Evolutionary conservation across 2,797 vertebrate genomes (phyloP).

Genomic region (Rhabdophis nuchalis): DNA sequence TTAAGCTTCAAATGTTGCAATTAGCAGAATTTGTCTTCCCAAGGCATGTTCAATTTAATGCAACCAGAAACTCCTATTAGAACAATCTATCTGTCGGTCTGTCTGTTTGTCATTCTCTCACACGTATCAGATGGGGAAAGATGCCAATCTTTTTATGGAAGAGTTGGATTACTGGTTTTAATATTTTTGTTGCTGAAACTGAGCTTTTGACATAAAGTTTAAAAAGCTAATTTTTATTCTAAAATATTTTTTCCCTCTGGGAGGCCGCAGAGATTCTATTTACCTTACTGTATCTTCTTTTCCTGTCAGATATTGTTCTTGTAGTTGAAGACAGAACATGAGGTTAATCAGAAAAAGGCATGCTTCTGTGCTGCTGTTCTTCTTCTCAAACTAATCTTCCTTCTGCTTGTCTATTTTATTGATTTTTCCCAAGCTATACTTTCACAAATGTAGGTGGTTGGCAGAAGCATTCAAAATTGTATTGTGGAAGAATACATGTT

Average conservation of each 20-base stretch:
- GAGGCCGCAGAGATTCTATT: not conserved
- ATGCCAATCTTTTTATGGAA: not conserved
- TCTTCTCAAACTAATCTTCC: not conserved
- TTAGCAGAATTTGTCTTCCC: not conserved
- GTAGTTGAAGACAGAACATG: not conserved
- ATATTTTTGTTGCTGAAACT: not conserved
- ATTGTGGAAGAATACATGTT: not conserved
- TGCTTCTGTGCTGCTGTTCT: not conserved
- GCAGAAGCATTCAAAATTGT: not conserved
- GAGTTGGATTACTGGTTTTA: not conserved
- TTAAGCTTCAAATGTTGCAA: not conserved
- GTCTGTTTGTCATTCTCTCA: not conserved
- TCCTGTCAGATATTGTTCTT: not conserved
- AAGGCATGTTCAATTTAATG: not conserved
- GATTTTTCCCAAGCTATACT: not conserved
- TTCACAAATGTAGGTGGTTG: not conserved
- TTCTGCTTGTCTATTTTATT: not conserved
- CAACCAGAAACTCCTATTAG: not conserved
- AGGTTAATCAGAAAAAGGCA: not conserved
- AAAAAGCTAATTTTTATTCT: not conserved
- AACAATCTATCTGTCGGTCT: not conserved
- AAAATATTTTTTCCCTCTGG: not conserved
- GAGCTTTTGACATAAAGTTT: not conserved
- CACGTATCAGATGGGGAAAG: not conserved
- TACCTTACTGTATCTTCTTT: not conserved